Evolutionary conservation across 2,888 invertebrate species (phyloP).

Genomic region (Euzophera pinguis): DNA sequence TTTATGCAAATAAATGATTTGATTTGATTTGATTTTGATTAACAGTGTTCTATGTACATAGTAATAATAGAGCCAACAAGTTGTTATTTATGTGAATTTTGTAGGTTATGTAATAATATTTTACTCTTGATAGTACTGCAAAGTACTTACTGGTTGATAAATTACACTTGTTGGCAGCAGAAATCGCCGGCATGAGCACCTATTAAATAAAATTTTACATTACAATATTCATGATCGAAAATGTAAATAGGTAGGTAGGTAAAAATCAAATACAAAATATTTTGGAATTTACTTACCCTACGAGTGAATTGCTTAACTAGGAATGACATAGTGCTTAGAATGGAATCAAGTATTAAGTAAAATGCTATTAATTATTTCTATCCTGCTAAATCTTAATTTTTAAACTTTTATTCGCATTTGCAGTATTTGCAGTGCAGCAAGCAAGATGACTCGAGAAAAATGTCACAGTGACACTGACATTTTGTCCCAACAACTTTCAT

Average conservation of each 20-base stretch:
- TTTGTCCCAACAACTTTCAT: too few species aligned
- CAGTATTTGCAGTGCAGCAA: too few species aligned
- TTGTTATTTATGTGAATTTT: not conserved
- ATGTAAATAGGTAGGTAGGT: slow-evolving; percentile 2
- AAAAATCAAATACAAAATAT: slow-evolving; percentile 4
- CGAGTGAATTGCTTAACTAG: slow-evolving; percentile 49
- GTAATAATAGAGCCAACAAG: too few species aligned
- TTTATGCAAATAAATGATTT: too few species aligned
- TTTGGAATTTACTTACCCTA: slow-evolving; percentile 38
- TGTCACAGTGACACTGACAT: too few species aligned
- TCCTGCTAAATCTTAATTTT: too few species aligned
- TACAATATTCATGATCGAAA: slow-evolving; percentile 8
- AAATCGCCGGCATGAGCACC: slow-evolving; percentile 48
- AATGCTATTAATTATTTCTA: too few species aligned
- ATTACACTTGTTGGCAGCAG: slow-evolving; percentile 42
- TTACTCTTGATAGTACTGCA: not conserved
- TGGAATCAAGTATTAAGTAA: too few species aligned
- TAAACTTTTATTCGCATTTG: too few species aligned
- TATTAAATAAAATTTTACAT: slow-evolving; percentile 26
- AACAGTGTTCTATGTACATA: too few species aligned
- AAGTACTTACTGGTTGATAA: slow-evolving; percentile 62
- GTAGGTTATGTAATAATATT: slow-evolving; percentile 29
- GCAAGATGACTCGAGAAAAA: too few species aligned
- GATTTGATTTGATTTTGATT: too few species aligned
- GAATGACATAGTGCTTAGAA: slow-evolving; percentile 45